Evolutionary conservation across 2,113 vertebrate species (phyloP).

Genomic region (Butastur rufipennis): DNA sequence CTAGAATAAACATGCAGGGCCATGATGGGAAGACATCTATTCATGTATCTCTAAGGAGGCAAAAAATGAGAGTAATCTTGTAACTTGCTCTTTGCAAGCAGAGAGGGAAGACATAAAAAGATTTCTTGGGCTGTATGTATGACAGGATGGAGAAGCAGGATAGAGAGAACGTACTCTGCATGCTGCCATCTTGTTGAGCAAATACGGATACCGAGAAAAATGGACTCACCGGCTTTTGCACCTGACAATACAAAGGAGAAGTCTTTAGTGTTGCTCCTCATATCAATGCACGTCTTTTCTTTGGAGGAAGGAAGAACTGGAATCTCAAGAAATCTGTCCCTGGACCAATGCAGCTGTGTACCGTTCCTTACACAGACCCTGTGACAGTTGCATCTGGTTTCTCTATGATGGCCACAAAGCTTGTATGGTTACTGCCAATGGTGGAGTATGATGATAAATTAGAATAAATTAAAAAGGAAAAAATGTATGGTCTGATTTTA

Average conservation of each 20-base stretch:
- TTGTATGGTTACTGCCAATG: background rate
- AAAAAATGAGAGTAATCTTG: background rate
- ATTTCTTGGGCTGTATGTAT: background rate
- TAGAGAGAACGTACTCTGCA: background rate
- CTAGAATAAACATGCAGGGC: slow-evolving; percentile 48
- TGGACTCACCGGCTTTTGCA: fast-evolving
- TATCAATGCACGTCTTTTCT: background rate
- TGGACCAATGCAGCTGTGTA: background rate
- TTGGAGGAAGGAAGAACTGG: background rate
- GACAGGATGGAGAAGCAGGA: background rate
- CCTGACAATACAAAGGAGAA: background rate
- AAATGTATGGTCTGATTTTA: background rate
- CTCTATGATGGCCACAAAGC: background rate
- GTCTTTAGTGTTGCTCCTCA: background rate
- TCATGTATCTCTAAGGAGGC: background rate
- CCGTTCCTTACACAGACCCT: background rate
- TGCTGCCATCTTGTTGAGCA: background rate
- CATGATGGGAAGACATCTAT: slow-evolving; percentile 27
- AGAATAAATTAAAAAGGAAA: background rate
- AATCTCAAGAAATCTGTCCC: background rate
- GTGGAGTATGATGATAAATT: background rate
- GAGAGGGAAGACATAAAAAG: background rate
- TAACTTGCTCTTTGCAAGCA: background rate
- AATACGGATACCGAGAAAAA: background rate
- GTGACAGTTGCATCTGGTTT: background rate